Conservation (phyloP, 2,113 vertebrate genomes). For the Corythoichthys haematopterus region DNA sequence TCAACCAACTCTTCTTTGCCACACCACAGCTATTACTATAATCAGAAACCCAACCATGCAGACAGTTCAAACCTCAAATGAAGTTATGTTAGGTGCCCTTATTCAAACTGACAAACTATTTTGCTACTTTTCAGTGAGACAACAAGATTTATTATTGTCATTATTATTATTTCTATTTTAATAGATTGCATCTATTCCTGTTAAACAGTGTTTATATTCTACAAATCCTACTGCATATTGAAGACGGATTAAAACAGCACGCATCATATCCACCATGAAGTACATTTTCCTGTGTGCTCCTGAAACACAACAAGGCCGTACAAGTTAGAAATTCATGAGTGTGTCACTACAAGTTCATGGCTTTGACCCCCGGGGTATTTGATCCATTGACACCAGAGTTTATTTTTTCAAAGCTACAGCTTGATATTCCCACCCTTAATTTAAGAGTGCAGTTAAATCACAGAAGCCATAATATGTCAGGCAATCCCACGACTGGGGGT, state of each 20-base stretch:
- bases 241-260: constrained; percentile 29
- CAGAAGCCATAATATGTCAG: constrained; percentile 98
- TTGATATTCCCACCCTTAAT: constrained; percentile 99
- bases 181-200: not conserved
- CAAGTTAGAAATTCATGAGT: constrained; percentile 77
- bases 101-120: not conserved
- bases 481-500: constrained; percentile 85
- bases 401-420: constrained; percentile 92
- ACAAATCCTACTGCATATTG: constrained; percentile 18
- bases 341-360: constrained; percentile 67
- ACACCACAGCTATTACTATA: constrained; percentile 1
- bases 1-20: constrained; percentile 8
- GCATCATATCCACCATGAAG: constrained; percentile 56
- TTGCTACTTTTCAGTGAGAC: not conserved
- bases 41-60: not conserved
- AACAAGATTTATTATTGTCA: not conserved
- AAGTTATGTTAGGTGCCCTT: not conserved
- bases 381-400: constrained; percentile 83
- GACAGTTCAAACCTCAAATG: not conserved
- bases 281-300: constrained; percentile 54
- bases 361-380: constrained; percentile 79
- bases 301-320: constrained; percentile 70
- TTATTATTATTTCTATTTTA: not conserved
- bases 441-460: constrained; percentile 99
- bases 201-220: constrained; percentile 5